These are phyloP conservation scores for Neomonachus schauinslandi DNA, from an alignment of 2,113 vertebrate species.

Conservation along the genomic window DNA sequence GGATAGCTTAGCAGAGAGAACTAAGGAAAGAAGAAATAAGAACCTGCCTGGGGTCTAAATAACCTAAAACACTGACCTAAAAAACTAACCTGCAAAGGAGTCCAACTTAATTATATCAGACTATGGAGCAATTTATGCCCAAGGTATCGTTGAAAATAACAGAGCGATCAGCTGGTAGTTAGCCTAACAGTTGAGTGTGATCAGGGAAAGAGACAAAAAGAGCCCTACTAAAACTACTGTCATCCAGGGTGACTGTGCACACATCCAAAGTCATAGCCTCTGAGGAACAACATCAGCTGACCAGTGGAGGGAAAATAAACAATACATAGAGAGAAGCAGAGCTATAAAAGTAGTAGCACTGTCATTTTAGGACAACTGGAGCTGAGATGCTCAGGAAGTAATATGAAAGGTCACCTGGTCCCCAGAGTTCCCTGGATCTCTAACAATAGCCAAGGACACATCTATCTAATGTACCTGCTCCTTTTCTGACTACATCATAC, in stretches of 20 bases:
- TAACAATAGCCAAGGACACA: neutral
- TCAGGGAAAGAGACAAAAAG: neutral
- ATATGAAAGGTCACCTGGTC: neutral
- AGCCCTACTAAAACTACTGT: neutral
- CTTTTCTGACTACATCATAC: neutral
- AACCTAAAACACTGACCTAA: neutral
- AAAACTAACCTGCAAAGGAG: neutral
- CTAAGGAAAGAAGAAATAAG: neutral
- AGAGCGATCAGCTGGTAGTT: neutral
- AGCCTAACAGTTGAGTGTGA: neutral
- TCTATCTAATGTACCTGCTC: neutral
- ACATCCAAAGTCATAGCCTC: neutral
- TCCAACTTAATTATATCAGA: neutral
- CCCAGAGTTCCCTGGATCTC: neutral
- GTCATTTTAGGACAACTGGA: neutral
- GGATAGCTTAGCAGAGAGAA: neutral
- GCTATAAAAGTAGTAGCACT: neutral
- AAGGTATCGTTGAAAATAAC: neutral
- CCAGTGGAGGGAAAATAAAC: neutral
- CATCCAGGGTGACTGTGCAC: neutral
- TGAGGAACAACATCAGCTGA: neutral
- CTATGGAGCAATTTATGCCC: neutral
- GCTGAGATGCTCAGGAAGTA: neutral
- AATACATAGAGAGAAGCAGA: neutral
- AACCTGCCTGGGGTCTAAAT: neutral